Evolutionary conservation across 2,888 invertebrate species (phyloP).

Genomic region (Oligia strigilis): DNA sequence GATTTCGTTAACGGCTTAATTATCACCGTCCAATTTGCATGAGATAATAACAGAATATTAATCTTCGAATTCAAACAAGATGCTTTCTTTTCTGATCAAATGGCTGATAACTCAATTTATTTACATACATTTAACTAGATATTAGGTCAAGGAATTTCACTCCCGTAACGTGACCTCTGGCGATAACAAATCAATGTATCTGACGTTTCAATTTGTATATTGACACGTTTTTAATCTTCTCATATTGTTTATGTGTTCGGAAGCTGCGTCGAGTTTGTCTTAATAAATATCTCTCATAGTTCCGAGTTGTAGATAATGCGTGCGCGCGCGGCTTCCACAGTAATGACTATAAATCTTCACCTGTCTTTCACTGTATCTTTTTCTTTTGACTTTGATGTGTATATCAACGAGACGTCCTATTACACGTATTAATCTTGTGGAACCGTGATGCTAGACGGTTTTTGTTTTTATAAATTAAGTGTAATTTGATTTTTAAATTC

Average conservation of each 20-base stretch:
- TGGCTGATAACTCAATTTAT: slow-evolving; percentile 73
- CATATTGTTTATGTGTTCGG: slow-evolving; percentile 86
- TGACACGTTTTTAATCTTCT: slow-evolving; percentile 89
- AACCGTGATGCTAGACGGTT: slow-evolving; percentile 47
- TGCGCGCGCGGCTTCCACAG: slow-evolving; percentile 70
- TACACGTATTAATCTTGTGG: slow-evolving; percentile 81
- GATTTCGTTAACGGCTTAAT: slow-evolving; percentile 29
- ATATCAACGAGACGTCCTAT: slow-evolving; percentile 81
- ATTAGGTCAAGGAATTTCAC: slow-evolving; percentile 73
- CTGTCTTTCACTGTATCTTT: slow-evolving; percentile 78
- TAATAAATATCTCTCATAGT: slow-evolving; percentile 82
- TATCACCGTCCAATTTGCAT: slow-evolving; percentile 49
- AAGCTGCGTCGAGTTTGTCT: slow-evolving; percentile 81
- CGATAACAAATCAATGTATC: slow-evolving; percentile 86
- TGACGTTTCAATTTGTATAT: slow-evolving; percentile 89
- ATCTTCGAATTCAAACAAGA: slow-evolving; percentile 53
- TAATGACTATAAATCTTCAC: slow-evolving; percentile 86
- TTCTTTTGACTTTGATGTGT: slow-evolving; percentile 81
- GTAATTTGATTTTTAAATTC: slow-evolving; percentile 20
- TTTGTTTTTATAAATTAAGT: slow-evolving; percentile 48
- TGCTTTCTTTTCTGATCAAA: slow-evolving; percentile 66
- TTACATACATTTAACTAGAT: slow-evolving; percentile 70
- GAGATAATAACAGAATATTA: slow-evolving; percentile 60
- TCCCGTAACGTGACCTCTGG: slow-evolving; percentile 76
- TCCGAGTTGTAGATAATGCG: slow-evolving; percentile 73